Evolutionary conservation across 2,888 invertebrate genomes (phyloP).

Genomic region (Phymatocera aterrima): DNA sequence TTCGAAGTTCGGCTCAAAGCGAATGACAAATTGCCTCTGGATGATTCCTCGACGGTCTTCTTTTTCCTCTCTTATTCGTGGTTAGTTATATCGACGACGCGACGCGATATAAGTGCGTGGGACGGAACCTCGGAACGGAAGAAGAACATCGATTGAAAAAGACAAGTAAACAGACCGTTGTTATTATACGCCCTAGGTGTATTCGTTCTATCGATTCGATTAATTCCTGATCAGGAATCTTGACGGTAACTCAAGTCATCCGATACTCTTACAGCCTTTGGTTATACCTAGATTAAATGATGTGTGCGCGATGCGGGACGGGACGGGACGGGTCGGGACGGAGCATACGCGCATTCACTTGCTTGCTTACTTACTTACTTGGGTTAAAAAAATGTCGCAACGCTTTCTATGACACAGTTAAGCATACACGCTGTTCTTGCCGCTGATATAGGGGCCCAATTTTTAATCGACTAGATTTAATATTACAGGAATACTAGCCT

Average conservation of each 20-base stretch:
- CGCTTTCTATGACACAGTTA: conserved; percentile 42
- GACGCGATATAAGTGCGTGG: conserved; percentile 12
- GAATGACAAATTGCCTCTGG: conserved; percentile 21
- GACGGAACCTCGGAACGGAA: not conserved
- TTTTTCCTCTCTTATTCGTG: not conserved
- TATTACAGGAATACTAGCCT: conserved; percentile 32
- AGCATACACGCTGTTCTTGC: not conserved
- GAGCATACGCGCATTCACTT: not conserved
- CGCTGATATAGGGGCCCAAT: not conserved
- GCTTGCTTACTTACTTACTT: not conserved
- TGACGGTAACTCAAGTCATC: conserved; percentile 18
- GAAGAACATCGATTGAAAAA: conserved; percentile 30
- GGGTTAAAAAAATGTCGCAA: conserved; percentile 19
- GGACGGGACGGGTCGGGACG: no score
- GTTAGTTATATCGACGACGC: not conserved
- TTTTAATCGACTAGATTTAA: conserved; percentile 21
- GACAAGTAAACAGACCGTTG: not conserved
- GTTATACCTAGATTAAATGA: not conserved
- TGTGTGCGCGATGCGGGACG: not conserved
- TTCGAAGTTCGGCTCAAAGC: not conserved
- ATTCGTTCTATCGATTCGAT: conserved; percentile 28
- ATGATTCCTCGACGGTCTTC: not conserved
- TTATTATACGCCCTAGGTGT: not conserved
- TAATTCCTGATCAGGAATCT: conserved; percentile 40
- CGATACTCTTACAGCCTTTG: not conserved